Conservation (phyloP, 2,888 invertebrate species). For the Nemoura dubitans region DNA sequence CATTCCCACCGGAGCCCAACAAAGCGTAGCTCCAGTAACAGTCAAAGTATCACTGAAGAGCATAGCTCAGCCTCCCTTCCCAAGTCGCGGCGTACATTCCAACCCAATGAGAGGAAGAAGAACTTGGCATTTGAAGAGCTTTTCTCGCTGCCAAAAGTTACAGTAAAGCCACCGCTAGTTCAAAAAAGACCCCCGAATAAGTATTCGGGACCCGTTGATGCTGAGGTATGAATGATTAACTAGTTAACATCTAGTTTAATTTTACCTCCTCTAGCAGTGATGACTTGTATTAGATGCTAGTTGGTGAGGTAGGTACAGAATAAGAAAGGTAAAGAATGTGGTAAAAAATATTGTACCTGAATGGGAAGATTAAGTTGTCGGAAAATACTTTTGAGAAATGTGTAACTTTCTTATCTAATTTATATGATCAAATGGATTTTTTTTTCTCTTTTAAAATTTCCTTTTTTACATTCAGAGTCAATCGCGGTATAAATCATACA, state of each 20-base stretch:
- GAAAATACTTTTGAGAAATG: no score
- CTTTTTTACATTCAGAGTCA: background rate
- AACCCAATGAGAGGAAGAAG: slow-evolving; percentile 34
- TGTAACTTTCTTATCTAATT: no score
- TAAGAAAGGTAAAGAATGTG: no score
- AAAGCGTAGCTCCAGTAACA: background rate
- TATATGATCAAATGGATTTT: no score
- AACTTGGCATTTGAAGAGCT: slow-evolving; percentile 43
- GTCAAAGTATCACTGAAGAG: background rate
- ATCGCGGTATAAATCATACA: slow-evolving; percentile 65
- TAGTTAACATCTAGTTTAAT: background rate
- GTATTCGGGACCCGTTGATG: slow-evolving; percentile 13
- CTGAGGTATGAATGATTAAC: slow-evolving; percentile 9
- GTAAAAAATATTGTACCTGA: no score
- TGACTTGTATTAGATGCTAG: no score
- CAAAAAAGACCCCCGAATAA: slow-evolving; percentile 32
- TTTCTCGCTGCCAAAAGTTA: slow-evolving; percentile 44
- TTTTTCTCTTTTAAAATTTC: background rate
- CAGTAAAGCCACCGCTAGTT: slow-evolving; percentile 33
- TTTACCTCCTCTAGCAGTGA: no score
- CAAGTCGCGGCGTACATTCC: slow-evolving; percentile 28
- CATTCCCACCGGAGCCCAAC: background rate
- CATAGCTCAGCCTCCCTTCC: background rate
- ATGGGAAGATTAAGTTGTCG: no score
- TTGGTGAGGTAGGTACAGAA: no score